Evolutionary conservation across 2,113 vertebrate species (phyloP).

Genomic region (Mirounga angustirostris): DNA sequence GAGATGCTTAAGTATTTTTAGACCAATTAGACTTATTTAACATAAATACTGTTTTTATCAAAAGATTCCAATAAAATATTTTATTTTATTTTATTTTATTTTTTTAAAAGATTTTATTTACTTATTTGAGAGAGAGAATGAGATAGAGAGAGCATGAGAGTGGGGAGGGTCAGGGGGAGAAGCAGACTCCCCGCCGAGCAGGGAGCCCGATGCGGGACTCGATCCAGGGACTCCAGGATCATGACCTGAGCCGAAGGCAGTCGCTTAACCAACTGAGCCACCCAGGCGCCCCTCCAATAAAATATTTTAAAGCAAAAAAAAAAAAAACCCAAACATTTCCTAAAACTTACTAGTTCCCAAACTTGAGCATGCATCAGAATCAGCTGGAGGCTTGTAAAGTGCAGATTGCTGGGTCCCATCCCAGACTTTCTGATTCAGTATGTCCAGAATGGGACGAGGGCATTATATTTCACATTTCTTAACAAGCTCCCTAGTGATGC

Average conservation of each 20-base stretch:
- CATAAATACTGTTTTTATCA: neutral
- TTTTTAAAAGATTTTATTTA: no score
- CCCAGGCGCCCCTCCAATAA: conserved; percentile 33
- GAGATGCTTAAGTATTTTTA: neutral
- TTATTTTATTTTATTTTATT: neutral
- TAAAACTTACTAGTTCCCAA: neutral
- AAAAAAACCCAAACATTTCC: neutral
- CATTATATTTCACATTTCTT: neutral
- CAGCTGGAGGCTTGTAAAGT: neutral
- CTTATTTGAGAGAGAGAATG: no score
- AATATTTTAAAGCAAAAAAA: neutral
- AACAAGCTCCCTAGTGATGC: neutral
- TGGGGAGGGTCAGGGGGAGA: no score
- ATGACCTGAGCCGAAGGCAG: no score
- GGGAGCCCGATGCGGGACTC: no score
- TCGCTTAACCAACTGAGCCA: no score
- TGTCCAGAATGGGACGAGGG: neutral
- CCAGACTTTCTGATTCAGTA: neutral
- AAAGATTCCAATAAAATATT: conserved; percentile 50
- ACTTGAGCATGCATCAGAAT: neutral
- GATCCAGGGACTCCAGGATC: no score
- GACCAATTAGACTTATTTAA: neutral
- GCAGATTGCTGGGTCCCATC: neutral
- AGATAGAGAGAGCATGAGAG: no score
- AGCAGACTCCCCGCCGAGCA: no score